Evolutionary conservation across 2,888 invertebrate genomes (phyloP).

Genomic region (Cosmorhoe ocellata): DNA sequence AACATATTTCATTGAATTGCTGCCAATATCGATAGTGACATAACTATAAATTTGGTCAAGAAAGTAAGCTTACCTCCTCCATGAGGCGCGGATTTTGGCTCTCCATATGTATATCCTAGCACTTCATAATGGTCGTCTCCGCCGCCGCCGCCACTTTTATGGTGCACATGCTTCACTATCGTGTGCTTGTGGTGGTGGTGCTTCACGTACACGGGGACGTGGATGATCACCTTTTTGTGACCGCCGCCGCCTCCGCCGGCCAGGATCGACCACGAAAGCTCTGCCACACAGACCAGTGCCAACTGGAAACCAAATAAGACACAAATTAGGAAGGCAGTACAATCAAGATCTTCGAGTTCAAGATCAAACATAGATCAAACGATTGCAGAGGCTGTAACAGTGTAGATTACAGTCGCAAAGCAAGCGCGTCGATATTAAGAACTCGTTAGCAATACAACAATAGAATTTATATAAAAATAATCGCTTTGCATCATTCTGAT

Average conservation of each 20-base stretch:
- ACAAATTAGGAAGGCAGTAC: background rate
- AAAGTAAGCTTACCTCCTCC: slow-evolving; percentile 60
- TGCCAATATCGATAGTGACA: too few species aligned
- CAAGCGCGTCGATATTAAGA: slow-evolving; percentile 21
- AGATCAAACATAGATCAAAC: too few species aligned
- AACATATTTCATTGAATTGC: too few species aligned
- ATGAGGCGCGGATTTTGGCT: slow-evolving; percentile 80
- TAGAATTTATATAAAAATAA: slow-evolving; percentile 24
- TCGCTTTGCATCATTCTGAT: slow-evolving; percentile 23
- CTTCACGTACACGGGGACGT: slow-evolving; percentile 89
- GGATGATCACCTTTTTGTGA: slow-evolving; percentile 89
- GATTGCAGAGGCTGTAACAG: too few species aligned
- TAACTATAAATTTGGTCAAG: too few species aligned
- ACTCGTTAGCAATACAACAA: slow-evolving; percentile 30
- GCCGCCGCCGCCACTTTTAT: slow-evolving; percentile 81
- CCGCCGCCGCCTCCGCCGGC: slow-evolving; percentile 79
- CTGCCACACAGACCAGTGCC: slow-evolving; percentile 63
- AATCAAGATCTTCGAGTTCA: too few species aligned
- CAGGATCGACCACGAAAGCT: slow-evolving; percentile 55
- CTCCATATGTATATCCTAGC: slow-evolving; percentile 85
- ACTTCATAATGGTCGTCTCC: slow-evolving; percentile 85
- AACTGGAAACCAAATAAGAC: slow-evolving; percentile 54
- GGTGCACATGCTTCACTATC: slow-evolving; percentile 87
- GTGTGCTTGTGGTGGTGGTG: slow-evolving; percentile 91
- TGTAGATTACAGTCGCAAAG: slow-evolving; percentile 20